A percentile compares a stretch with the other conserved stretches of the same genome.
Conservation (phyloP, 2,797 vertebrate species). For the Chromobotia macracanthus region DNA sequence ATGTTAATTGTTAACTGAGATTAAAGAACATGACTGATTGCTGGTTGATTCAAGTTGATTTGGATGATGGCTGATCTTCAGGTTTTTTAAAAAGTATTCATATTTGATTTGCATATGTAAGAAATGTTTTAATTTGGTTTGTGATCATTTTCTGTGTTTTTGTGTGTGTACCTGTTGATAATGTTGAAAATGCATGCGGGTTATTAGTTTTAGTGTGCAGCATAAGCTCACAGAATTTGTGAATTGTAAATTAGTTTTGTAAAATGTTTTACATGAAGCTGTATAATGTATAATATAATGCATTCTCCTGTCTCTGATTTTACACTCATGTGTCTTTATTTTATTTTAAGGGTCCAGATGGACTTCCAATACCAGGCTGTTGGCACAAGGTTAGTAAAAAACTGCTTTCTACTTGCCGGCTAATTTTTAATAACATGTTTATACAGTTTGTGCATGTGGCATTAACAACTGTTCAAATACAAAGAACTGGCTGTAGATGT, state of each 20-base stretch:
- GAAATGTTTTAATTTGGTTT: not conserved
- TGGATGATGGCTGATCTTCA: not conserved
- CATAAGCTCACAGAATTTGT: not conserved
- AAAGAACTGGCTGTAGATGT: not conserved
- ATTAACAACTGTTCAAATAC: not conserved
- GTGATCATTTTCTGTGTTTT: not conserved
- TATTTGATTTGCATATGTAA: too few relatives aligned
- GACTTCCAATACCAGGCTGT: conserved; percentile 84
- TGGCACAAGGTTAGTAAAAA: conserved; percentile 81
- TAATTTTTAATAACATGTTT: not conserved
- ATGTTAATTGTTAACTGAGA: too few relatives aligned
- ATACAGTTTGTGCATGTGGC: not conserved
- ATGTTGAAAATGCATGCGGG: not conserved
- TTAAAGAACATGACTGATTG: too few relatives aligned
- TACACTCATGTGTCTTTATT: conserved; percentile 43
- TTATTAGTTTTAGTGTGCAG: not conserved
- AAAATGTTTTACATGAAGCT: not conserved
- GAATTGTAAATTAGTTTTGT: not conserved
- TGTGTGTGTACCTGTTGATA: not conserved
- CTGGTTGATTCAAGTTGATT: too few relatives aligned
- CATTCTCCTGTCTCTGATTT: not conserved
- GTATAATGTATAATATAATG: not conserved
- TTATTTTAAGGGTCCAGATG: conserved; percentile 78
- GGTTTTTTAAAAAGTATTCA: too few relatives aligned
- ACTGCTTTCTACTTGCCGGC: not conserved